Evolutionary conservation across 2,113 vertebrate species (phyloP), one percentile per base, ranked within the genome.

Genomic region (Lipophrys pholis): DNA sequence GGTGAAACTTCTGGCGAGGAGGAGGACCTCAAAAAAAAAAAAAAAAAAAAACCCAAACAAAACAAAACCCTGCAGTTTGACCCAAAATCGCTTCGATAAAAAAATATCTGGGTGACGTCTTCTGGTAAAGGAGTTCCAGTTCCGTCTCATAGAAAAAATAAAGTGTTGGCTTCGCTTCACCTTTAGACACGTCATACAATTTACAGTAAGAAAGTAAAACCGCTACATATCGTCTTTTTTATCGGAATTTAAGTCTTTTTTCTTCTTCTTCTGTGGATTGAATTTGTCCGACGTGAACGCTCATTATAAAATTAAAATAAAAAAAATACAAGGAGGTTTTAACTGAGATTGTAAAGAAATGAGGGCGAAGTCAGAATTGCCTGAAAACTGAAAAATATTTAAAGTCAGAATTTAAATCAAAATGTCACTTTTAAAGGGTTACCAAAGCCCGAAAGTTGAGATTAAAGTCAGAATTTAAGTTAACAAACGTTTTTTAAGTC

Each of bases 211-310:
- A 59, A 76, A 70, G 38, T n/a, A 74, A 70, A 72, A 64, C 40
- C 50, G 80, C 80, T 84, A 84, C 82, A 81, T 71, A 69, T 83
- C 12, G 7, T 48, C 2, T n/a, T 48, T 6, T 15, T 6, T n/a
- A 12, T 48, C 45, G 7, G 14, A n/a, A n/a, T 15, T 49, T 39
- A 53, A 39, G 16, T 35, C 72, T 74, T 49, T 72, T 68, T 30
- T 30, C 4, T 30, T 30, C 21, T 12, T 63, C 58, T 64, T 77
- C 80, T 70, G 82, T 76, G 21, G 21, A 30, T 30, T 30, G 21
- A 30, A 30, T 30, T 30, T 30, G 21, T 30, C 2, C 21, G 2
- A 30, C 21, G 21, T 30, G 2, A 30, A 30, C 21, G 2, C 21
- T 30, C 21, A 4, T 30, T 30, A 30, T 2, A 30, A 30, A 30